Base-by-base conservation (phyloP, 2,888 invertebrate species). In the Ornithoptera alexandrae region DNA sequence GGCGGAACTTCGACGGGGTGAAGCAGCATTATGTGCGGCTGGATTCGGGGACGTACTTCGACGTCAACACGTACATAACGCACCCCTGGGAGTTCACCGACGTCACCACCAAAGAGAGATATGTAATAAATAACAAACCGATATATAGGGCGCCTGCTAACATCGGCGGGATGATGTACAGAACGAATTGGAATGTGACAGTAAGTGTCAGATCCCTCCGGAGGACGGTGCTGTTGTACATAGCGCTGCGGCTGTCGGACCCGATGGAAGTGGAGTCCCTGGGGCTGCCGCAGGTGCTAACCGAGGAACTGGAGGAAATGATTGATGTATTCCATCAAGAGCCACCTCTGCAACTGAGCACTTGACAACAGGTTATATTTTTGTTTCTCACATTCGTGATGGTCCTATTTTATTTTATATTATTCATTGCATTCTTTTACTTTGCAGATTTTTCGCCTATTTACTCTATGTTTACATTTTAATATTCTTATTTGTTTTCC, bases 81-180 rank as follows among this genome's bases (percentile, higher is more conserved):
- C 97, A 98, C 87, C 96, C 97, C 0, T 98, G 97, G 97, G 94
- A 97, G 72, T 97, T 97, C 80, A 90, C 95, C 1, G 97, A 97
- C 81, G 86, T 93, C 0, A 85, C 92, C 0, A 96, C 96, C 0
- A 94, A 94, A 64, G 96, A 97, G 77, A 92, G 94, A 57, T 92
- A 82, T 84, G 93, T 94, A 12, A 93, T 95, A 0, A 93, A 93
- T 72, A 88, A 94, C 77, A 83, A 90, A 74, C 74, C 84, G 67
- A 82, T 94, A 64, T 93, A 93, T 82, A 81, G 93, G 75, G 93
- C 91, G 0, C 89, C 89, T 0, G 71, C 71, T 0, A 79, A 79
- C n/a, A 74, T 88, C 0, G 89, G 84, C 0, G 84, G 83, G 0
- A 85, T 84, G 81, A 74, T 75, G 74, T 84, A 84, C 69, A 79